A percentile compares a stretch with the other conserved stretches of the same genome.
phyloP scores from a whole-genome alignment of 2,113 vertebrate species.

The Paratilapia polleni region DNA sequence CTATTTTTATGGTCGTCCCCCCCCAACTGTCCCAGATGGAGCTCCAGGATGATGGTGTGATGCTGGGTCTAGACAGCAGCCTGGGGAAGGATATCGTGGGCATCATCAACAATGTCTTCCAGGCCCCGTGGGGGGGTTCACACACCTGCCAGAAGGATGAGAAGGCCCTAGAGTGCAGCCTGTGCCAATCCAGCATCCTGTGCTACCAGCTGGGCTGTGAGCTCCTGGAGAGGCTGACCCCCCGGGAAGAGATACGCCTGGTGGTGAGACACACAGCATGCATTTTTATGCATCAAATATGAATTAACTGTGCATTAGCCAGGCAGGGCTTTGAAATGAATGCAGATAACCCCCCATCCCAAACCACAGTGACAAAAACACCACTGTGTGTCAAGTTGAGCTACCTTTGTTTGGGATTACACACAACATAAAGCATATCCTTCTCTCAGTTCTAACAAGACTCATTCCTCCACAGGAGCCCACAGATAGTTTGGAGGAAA shows the following conservation, averaged over 20 bases:
- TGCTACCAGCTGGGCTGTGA: conserved; percentile 98
- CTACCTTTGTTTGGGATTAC: neutral
- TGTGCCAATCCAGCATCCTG: conserved; percentile 98
- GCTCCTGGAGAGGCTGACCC: conserved; percentile 92
- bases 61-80: conserved; percentile 93
- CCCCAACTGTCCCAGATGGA: conserved; percentile 87
- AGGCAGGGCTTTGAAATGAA: conserved; percentile 10
- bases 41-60: conserved; percentile 96
- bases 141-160: conserved; percentile 98
- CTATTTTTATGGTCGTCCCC: conserved; percentile 17
- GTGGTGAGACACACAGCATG: conserved; percentile 86
- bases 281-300: conserved; percentile 10
- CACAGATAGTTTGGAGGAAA: conserved; percentile 94
- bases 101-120: conserved; percentile 98
- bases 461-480: conserved; percentile 85
- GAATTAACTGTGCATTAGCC: conserved; percentile 21
- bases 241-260: conserved; percentile 95
- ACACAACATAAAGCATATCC: neutral
- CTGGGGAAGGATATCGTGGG: conserved; percentile 95
- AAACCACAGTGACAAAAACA: neutral
- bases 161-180: conserved; percentile 91
- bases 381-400: neutral
- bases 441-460: neutral
- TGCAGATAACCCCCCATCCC: neutral
- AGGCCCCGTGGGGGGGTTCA: conserved; percentile 97